These are phyloP conservation scores for Clamator glandarius DNA, from an alignment of 2,797 vertebrate genomes.

Conservation along the genomic window DNA sequence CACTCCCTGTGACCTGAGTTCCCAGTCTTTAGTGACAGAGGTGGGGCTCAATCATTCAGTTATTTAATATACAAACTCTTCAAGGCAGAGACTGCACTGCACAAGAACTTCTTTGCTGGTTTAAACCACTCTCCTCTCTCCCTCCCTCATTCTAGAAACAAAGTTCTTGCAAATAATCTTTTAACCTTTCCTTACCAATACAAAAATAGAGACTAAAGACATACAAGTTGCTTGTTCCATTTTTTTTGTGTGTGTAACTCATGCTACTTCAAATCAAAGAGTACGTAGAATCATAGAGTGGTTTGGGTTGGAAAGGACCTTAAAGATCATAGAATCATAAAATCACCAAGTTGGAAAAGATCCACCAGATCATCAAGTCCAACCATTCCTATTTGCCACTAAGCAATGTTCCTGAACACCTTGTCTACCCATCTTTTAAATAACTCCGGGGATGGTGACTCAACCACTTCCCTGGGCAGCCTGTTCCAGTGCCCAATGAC, in stretches of 20 bases:
- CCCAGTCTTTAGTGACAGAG: neutral
- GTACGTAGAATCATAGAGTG: no score
- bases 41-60: neutral
- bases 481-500: no score
- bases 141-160: neutral
- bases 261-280: neutral
- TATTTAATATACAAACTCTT: neutral
- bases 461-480: no score
- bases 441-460: no score
- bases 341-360: no score
- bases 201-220: neutral
- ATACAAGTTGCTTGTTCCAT: neutral
- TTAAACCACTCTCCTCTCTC: neutral
- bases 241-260: neutral
- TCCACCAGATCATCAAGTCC: no score
- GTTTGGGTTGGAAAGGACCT: no score
- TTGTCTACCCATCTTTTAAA: no score
- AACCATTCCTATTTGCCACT: no score
- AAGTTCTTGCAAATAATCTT: neutral
- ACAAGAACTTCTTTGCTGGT: neutral
- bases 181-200: neutral
- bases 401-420: no score
- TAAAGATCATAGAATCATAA: no score
- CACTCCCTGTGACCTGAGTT: neutral
- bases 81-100: neutral